Evolutionary conservation across 2,113 vertebrate genomes (phyloP).

Genomic region (Galemys pyrenaicus): DNA sequence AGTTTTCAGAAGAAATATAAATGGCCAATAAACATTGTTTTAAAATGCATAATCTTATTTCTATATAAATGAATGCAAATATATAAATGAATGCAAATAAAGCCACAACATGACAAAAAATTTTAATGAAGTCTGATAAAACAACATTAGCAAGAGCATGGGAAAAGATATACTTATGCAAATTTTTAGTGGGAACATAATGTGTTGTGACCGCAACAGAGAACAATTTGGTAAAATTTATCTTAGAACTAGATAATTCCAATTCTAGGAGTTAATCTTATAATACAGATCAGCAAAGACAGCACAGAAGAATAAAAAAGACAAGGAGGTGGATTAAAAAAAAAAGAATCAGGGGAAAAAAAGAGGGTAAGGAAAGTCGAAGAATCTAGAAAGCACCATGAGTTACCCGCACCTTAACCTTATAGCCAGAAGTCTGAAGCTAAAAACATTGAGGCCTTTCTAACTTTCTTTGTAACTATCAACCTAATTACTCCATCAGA

Average conservation of each 20-base stretch:
- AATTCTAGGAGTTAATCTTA: slow-evolving; percentile 5
- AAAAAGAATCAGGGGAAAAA: neutral
- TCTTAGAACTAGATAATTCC: neutral
- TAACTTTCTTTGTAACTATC: slow-evolving; percentile 27
- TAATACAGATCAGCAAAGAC: neutral
- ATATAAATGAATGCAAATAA: neutral
- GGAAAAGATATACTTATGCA: neutral
- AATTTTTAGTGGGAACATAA: neutral
- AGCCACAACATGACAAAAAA: neutral
- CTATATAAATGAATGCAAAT: neutral
- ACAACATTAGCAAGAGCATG: neutral
- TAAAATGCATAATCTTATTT: neutral
- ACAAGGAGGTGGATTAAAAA: neutral
- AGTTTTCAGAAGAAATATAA: slow-evolving; percentile 30
- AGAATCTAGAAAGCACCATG: neutral
- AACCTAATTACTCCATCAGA: neutral
- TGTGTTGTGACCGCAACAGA: neutral
- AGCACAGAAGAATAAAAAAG: slow-evolving; percentile 11
- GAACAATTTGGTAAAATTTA: neutral
- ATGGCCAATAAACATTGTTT: neutral
- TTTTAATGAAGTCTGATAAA: neutral
- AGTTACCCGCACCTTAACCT: neutral
- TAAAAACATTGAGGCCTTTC: slow-evolving; percentile 18
- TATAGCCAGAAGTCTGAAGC: neutral
- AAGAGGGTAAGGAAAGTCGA: neutral